These are phyloP conservation scores for Ormyrus pomaceus DNA, from an alignment of 2,888 invertebrate species.

Conservation along the genomic window DNA sequence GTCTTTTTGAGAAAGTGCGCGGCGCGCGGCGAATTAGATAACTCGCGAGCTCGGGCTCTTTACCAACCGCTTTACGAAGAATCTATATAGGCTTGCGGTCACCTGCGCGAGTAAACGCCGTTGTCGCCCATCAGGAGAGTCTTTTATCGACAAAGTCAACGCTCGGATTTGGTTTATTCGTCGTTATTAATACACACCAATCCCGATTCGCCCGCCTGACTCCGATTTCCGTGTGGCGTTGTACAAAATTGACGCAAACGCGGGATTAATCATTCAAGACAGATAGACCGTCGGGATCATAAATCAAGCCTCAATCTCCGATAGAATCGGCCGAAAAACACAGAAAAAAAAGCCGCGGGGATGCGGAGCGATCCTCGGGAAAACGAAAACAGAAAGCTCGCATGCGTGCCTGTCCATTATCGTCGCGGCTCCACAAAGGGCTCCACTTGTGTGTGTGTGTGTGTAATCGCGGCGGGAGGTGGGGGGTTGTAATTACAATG, in stretches of 20 bases:
- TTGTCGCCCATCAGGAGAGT: background rate
- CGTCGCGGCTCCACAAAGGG: slow-evolving; percentile 33
- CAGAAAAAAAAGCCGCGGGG: slow-evolving; percentile 42
- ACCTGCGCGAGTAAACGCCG: background rate
- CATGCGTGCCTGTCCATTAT: slow-evolving; percentile 61
- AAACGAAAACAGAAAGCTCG: slow-evolving; percentile 51
- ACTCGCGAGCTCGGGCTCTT: no score
- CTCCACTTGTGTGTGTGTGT: no score
- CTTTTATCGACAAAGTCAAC: no score
- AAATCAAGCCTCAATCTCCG: slow-evolving; percentile 44
- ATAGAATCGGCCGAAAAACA: slow-evolving; percentile 33
- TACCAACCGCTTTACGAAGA: no score
- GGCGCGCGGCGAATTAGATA: background rate
- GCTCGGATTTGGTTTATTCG: background rate
- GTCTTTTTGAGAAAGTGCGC: background rate
- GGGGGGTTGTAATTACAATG: slow-evolving; percentile 65
- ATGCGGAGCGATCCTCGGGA: slow-evolving; percentile 59
- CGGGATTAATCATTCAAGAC: slow-evolving; percentile 17
- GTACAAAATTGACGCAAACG: slow-evolving; percentile 1
- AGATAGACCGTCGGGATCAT: slow-evolving; percentile 6
- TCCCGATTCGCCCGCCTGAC: background rate
- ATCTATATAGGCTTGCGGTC: background rate
- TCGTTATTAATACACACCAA: background rate
- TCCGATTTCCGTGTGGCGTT: background rate
- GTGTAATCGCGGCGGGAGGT: background rate